Evolutionary conservation across 2,113 vertebrate species (phyloP).

Genomic region (Micronycteris hirsuta): DNA sequence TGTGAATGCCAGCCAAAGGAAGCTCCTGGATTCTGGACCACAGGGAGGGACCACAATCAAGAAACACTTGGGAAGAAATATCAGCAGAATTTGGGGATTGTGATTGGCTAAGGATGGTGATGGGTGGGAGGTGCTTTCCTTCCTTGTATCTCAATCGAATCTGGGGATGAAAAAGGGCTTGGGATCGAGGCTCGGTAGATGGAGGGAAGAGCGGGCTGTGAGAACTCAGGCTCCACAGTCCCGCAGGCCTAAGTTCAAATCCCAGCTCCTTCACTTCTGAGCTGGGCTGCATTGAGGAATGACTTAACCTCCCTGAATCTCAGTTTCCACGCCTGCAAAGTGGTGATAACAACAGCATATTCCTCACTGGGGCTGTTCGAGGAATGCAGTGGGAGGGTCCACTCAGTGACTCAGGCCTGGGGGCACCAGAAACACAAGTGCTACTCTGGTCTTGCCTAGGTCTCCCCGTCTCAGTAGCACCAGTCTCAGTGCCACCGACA

Average conservation of each 20-base stretch:
- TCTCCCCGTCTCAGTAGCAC: too few species aligned
- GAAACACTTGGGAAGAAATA: not conserved
- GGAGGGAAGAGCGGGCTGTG: too few species aligned
- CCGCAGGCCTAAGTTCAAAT: not conserved
- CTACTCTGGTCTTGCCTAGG: not conserved
- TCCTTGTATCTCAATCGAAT: not conserved
- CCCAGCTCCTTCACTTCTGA: not conserved
- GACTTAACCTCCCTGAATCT: not conserved
- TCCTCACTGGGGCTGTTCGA: not conserved
- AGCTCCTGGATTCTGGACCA: not conserved
- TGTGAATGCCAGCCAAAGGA: not conserved
- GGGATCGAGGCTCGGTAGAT: not conserved
- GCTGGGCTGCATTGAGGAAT: not conserved
- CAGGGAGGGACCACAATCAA: not conserved
- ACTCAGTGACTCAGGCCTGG: not conserved
- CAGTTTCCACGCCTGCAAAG: not conserved
- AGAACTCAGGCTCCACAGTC: not conserved
- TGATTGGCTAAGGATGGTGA: too few species aligned
- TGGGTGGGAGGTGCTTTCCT: not conserved
- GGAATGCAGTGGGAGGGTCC: not conserved
- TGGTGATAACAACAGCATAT: accelerated
- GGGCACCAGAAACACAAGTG: not conserved
- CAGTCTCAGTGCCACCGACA: not conserved
- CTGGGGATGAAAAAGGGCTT: not conserved
- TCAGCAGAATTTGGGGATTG: not conserved